A percentile compares a stretch with the other conserved stretches of the same genome.
Conservation (phyloP, 2,113 vertebrate species). For the Zapus hudsonius region DNA sequence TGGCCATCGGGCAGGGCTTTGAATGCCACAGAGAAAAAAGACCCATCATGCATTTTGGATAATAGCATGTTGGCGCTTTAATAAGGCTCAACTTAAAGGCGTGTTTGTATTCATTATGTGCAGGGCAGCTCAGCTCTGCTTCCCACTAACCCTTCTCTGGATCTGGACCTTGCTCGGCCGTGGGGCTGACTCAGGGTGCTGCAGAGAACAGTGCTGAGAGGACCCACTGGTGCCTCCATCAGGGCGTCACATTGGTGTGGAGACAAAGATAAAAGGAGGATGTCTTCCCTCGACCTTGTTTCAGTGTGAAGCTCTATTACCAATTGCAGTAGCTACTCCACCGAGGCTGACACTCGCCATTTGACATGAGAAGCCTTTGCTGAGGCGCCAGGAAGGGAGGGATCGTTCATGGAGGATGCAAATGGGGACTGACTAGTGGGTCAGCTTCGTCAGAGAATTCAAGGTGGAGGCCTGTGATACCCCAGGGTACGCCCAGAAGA, state of each 20-base stretch:
- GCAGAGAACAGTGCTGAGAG: fast-evolving
- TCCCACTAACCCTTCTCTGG: slow-evolving; percentile 66
- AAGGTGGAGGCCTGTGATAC: neutral
- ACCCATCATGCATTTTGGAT: slow-evolving; percentile 81
- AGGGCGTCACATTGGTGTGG: neutral
- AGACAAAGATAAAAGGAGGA: neutral
- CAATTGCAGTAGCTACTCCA: neutral
- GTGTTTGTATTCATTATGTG: slow-evolving; percentile 78
- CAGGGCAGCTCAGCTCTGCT: slow-evolving; percentile 48
- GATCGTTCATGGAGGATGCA: fast-evolving
- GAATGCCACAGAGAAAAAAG: slow-evolving; percentile 77
- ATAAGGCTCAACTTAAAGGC: slow-evolving; percentile 81
- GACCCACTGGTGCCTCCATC: neutral
- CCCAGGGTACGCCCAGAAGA: neutral
- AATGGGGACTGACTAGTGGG: neutral
- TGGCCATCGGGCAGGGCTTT: slow-evolving; percentile 83
- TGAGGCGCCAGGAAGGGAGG: neutral
- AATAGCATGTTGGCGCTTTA: slow-evolving; percentile 83
- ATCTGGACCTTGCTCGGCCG: neutral
- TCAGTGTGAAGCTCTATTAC: neutral
- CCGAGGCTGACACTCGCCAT: neutral
- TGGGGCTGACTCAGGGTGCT: neutral
- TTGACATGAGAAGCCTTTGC: neutral
- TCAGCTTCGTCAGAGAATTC: too few species aligned
- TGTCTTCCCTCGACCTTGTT: neutral